phyloP scores from a whole-genome alignment of 2,888 invertebrate genomes.

The Carterocephalus palaemon region DNA sequence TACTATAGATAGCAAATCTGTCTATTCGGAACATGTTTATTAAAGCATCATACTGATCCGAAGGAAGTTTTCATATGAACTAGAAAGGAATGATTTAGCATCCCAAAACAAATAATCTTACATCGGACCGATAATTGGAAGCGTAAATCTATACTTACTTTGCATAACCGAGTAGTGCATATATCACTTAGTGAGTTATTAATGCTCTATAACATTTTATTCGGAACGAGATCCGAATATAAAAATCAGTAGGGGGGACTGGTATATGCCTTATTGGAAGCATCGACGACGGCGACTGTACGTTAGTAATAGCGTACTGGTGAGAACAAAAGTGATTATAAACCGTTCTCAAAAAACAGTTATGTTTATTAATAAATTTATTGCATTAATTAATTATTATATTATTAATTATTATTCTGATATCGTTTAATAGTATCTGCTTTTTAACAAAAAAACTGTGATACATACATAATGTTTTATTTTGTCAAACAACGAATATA shows the following conservation, averaged over 20 bases:
- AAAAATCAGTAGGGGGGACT: constrained; percentile 71
- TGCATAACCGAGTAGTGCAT: constrained; percentile 54
- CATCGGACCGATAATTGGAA: constrained; percentile 44
- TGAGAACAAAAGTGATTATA: constrained; percentile 29
- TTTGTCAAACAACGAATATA: no score
- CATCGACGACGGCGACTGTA: constrained; percentile 49
- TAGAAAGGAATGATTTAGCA: no score
- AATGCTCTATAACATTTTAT: constrained; percentile 69
- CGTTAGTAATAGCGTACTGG: constrained; percentile 36
- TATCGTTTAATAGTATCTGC: no score
- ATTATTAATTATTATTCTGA: background rate
- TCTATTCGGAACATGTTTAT: constrained; percentile 7
- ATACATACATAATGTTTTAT: no score
- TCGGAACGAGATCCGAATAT: constrained; percentile 64
- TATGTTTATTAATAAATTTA: background rate
- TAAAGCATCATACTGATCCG: no score
- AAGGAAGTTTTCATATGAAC: no score
- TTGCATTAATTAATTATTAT: background rate
- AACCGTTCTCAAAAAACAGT: background rate
- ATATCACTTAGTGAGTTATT: constrained; percentile 68
- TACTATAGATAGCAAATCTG: constrained; percentile 12
- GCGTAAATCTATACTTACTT: constrained; percentile 48
- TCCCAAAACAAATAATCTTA: constrained; percentile 15
- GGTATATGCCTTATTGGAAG: constrained; percentile 56
- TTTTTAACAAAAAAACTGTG: no score